Evolutionary conservation across 1,140 invertebrate species (phyloP).

Genomic region (Latrodectus geometricus): DNA sequence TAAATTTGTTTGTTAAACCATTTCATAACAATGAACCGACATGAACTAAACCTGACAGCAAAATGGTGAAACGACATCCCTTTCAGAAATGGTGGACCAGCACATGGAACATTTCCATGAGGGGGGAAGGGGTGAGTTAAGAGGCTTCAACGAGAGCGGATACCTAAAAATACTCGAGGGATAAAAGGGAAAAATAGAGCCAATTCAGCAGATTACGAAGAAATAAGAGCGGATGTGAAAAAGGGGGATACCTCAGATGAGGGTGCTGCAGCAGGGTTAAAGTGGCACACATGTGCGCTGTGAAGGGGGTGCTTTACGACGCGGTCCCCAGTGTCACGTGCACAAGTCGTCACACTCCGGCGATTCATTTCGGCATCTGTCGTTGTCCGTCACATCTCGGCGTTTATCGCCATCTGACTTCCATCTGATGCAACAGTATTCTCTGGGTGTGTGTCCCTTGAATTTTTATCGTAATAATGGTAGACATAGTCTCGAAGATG

Average conservation of each 20-base stretch:
- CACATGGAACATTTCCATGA: too few species aligned
- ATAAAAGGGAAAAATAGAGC: background rate
- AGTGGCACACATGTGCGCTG: constrained; percentile 37
- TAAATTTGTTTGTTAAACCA: too few species aligned
- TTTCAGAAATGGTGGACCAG: too few species aligned
- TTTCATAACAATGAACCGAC: too few species aligned
- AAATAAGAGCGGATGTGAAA: constrained; percentile 30
- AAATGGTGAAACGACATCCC: too few species aligned
- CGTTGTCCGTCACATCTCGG: constrained; percentile 28
- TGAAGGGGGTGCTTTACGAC: background rate
- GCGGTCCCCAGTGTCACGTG: constrained; percentile 8
- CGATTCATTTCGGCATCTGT: constrained; percentile 27
- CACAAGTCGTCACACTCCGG: background rate
- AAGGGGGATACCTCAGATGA: background rate
- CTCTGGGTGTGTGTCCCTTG: too few species aligned
- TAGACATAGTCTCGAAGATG: too few species aligned
- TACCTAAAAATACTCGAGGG: too few species aligned
- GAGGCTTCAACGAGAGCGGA: too few species aligned
- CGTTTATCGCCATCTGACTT: constrained; percentile 35
- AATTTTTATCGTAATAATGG: too few species aligned
- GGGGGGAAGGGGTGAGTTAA: too few species aligned
- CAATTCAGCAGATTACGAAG: background rate
- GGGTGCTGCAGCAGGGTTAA: constrained; percentile 3
- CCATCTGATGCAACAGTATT: background rate
- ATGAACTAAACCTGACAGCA: too few species aligned